A percentile compares a stretch with the other conserved stretches of the same genome.
Evolutionary conservation across 2,797 vertebrate genomes (phyloP).

Genomic region (Apodemus agrarius): DNA sequence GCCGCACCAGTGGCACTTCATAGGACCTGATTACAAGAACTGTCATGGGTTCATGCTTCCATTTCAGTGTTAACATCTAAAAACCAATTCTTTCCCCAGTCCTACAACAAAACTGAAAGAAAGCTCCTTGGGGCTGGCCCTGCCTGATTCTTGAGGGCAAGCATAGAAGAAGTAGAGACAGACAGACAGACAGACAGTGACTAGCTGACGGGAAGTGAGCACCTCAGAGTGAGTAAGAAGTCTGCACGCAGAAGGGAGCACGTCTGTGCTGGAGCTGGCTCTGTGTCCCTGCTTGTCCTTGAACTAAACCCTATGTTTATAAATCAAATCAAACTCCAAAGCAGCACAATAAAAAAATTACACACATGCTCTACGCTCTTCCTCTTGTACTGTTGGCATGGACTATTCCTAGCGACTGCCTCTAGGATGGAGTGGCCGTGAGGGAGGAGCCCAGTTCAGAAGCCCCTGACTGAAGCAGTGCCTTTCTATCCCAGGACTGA

Average conservation of each 20-base stretch:
- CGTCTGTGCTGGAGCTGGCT: not conserved
- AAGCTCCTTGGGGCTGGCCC: not conserved
- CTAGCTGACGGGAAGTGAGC: not conserved
- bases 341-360: not conserved
- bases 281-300: not conserved
- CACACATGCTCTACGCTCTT: not conserved
- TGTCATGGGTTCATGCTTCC: not conserved
- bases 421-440: not conserved
- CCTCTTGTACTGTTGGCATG: not conserved
- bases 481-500: not conserved
- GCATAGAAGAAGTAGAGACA: not conserved
- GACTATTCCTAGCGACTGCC: not conserved
- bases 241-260: not conserved
- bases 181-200: not conserved
- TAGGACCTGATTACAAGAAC: not conserved
- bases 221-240: not conserved
- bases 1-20: not conserved
- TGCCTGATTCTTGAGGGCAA: not conserved
- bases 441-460: not conserved
- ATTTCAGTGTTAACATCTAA: conserved; percentile 4
- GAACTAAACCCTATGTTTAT: conserved; percentile 31
- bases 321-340: not conserved
- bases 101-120: not conserved
- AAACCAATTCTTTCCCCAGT: not conserved
- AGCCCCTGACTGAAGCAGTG: not conserved